Evolutionary conservation across 2,888 invertebrate genomes (phyloP).

Genomic region (Coecobrya sp.): DNA sequence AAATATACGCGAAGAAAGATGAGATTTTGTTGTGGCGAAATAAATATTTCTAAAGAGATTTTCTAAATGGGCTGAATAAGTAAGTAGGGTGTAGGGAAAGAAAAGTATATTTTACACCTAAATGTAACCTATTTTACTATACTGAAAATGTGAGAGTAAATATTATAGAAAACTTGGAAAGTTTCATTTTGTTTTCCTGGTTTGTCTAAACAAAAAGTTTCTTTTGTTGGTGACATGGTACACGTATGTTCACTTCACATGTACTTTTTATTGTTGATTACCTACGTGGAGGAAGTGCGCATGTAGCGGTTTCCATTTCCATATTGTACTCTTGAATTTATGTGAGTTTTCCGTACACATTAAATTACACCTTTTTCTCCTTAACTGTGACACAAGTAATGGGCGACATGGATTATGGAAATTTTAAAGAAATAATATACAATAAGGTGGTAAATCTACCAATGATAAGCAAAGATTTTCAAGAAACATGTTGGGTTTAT

Average conservation of each 20-base stretch:
- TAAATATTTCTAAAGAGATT: slow-evolving; percentile 65
- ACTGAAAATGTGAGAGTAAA: not conserved
- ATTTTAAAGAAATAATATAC: slow-evolving; percentile 4
- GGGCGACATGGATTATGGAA: slow-evolving; percentile 1
- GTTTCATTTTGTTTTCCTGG: not conserved
- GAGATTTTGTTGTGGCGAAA: slow-evolving; percentile 64
- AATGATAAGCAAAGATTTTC: not conserved
- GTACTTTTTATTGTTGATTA: not conserved
- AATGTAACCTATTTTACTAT: not conserved
- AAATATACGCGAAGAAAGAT: slow-evolving; percentile 65
- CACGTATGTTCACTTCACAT: too few species aligned
- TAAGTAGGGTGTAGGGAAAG: not conserved
- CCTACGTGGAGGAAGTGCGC: not conserved
- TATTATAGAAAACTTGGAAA: slow-evolving; percentile 28
- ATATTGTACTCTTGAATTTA: not conserved
- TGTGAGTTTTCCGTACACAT: not conserved
- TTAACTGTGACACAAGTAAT: slow-evolving; percentile 16
- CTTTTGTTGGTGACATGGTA: not conserved
- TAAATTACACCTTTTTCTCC: not conserved
- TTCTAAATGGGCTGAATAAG: slow-evolving; percentile 64
- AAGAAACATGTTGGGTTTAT: too few species aligned
- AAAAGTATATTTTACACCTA: not conserved
- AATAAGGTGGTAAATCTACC: not conserved
- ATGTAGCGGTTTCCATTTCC: not conserved
- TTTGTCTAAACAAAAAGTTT: not conserved